Conservation (phyloP, 1,140 invertebrate genomes). For the Brevipalpus yothersi region DNA sequence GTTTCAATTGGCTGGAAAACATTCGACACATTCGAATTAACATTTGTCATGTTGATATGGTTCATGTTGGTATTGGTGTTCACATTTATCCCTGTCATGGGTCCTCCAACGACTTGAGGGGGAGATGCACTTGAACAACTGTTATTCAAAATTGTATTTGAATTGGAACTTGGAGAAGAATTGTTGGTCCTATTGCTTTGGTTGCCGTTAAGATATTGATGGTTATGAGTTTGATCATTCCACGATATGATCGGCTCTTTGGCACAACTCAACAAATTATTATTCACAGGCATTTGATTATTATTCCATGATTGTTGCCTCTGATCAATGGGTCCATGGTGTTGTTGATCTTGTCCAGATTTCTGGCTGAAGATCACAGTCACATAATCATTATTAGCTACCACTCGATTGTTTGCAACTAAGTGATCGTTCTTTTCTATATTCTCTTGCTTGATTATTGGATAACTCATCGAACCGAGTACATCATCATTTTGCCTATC, state of each 20-base stretch:
- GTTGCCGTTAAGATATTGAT: not conserved
- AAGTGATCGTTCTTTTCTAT: no score
- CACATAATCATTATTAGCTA: no score
- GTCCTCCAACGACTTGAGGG: no score
- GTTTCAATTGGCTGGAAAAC: not conserved
- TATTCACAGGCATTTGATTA: no score
- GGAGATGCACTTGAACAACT: no score
- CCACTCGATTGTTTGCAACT: no score
- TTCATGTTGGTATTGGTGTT: not conserved
- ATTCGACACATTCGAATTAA: not conserved
- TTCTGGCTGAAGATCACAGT: no score
- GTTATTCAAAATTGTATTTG: not conserved
- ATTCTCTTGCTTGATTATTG: no score
- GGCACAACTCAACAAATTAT: not conserved
- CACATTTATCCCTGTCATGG: no score
- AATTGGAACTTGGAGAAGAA: not conserved
- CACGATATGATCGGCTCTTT: not conserved
- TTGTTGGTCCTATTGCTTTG: not conserved
- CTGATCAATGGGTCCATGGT: not conserved
- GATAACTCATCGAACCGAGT: no score
- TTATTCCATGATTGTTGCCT: not conserved
- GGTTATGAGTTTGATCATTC: not conserved
- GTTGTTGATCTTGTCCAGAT: not conserved
- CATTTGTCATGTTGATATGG: not conserved
- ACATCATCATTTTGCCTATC: no score